Evolutionary conservation across 1,140 invertebrate genomes (phyloP).

Genomic region (Drosophila ananassae): DNA sequence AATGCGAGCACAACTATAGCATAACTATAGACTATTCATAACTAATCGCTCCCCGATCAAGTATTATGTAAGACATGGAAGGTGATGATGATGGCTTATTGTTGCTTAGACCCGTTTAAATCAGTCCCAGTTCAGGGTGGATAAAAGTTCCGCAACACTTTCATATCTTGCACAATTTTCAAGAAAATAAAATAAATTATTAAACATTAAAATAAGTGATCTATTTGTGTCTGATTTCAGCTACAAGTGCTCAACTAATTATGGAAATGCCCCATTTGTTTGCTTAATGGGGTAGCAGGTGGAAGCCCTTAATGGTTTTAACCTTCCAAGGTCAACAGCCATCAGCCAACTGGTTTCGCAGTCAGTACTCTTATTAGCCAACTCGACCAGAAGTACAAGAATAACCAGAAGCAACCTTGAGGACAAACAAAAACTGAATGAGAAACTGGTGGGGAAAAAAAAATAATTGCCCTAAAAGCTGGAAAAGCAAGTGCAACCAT

Average conservation of each 20-base stretch:
- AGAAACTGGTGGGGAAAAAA: conserved; percentile 11
- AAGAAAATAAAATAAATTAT: background rate
- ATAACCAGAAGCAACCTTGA: conserved; percentile 48
- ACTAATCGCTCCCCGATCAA: conserved; percentile 50
- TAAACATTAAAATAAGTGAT: background rate
- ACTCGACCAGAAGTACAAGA: conserved; percentile 44
- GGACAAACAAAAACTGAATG: conserved; percentile 16
- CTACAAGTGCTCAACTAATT: background rate
- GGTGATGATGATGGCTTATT: conserved; percentile 7
- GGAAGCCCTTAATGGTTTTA: conserved; percentile 16
- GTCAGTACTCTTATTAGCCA: conserved; percentile 25
- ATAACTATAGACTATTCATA: conserved; percentile 49
- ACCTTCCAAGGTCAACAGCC: conserved; percentile 35
- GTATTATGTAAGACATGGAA: conserved; percentile 36
- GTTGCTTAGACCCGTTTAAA: conserved; percentile 31
- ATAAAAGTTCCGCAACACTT: conserved; percentile 74
- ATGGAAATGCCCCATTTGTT: conserved; percentile 10
- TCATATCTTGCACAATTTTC: conserved; percentile 53
- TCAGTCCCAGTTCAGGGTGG: conserved; percentile 33
- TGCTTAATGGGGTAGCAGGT: conserved; percentile 26
- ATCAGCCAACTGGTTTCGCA: conserved; percentile 31
- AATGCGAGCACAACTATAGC: conserved; percentile 44
- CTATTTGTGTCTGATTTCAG: background rate
- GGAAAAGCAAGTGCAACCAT: conserved; percentile 40
- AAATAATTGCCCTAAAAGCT: conserved; percentile 49